A percentile compares a stretch with the other conserved stretches of the same genome.
Conservation (phyloP, 2,113 vertebrate genomes). For the Mesoclemmys tuberculata region DNA sequence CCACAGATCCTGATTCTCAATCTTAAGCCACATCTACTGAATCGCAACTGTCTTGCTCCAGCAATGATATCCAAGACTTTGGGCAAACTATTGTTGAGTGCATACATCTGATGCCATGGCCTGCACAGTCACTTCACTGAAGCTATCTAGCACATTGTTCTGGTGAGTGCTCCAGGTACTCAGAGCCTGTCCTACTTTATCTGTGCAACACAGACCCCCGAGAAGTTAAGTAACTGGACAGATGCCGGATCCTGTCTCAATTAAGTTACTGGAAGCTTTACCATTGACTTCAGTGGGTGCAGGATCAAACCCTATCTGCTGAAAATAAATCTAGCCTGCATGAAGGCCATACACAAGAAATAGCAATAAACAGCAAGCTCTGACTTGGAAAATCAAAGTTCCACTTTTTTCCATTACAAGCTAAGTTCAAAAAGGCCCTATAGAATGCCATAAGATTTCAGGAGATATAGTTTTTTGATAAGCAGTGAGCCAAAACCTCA, state of each 20-base stretch:
- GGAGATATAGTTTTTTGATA: neutral
- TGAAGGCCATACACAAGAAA: neutral
- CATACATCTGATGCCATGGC: neutral
- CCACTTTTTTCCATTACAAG: neutral
- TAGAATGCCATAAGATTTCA: neutral
- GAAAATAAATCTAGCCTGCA: neutral
- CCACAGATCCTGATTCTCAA: neutral
- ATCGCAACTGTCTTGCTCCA: fast-evolving
- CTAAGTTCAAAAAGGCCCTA: neutral
- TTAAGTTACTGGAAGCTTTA: neutral
- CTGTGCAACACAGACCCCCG: neutral
- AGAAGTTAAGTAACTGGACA: neutral
- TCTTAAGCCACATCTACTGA: fast-evolving
- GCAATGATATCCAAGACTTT: neutral
- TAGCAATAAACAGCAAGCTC: neutral
- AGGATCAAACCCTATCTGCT: neutral
- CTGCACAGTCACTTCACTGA: neutral
- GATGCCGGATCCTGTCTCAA: neutral
- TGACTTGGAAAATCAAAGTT: neutral
- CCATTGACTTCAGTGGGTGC: neutral
- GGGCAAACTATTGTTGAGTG: neutral
- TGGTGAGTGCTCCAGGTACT: neutral
- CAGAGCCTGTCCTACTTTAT: neutral
- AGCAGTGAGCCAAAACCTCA: neutral
- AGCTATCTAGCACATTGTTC: neutral